Conservation (phyloP, 1,140 invertebrate genomes). For the Calephelis virginiensis region DNA sequence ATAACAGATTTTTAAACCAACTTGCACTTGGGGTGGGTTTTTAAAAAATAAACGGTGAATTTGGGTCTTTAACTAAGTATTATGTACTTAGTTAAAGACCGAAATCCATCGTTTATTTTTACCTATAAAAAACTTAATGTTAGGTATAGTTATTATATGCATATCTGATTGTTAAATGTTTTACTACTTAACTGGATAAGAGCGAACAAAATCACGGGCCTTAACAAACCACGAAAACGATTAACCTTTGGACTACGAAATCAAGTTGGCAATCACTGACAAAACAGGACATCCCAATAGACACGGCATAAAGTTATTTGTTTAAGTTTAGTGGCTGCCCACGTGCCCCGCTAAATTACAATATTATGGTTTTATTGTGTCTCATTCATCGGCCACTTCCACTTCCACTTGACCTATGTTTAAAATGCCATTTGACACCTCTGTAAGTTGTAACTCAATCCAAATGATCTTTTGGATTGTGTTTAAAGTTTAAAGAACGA, state of each 20-base stretch:
- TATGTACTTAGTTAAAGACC: no score
- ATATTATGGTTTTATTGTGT: slow-evolving; percentile 65
- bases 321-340: slow-evolving; percentile 73
- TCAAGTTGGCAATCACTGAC: slow-evolving; percentile 29
- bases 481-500: neutral
- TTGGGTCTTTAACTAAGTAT: no score
- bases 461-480: slow-evolving; percentile 30
- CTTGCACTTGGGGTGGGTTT: no score
- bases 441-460: slow-evolving; percentile 28
- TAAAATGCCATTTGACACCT: slow-evolving; percentile 36
- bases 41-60: no score
- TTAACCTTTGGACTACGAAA: slow-evolving; percentile 13
- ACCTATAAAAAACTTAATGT: no score
- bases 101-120: no score
- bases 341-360: slow-evolving; percentile 58
- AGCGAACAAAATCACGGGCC: no score
- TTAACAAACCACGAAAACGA: no score
- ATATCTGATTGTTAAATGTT: no score
- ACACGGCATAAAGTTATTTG: slow-evolving; percentile 72
- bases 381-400: slow-evolving; percentile 60
- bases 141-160: no score
- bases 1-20: no score
- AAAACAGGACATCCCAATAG: slow-evolving; percentile 72
- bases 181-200: no score
- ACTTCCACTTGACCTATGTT: slow-evolving; percentile 45